Evolutionary conservation across 2,797 vertebrate species (phyloP), one percentile per base, ranked within the genome.

Genomic region (Garrulus glandarius): DNA sequence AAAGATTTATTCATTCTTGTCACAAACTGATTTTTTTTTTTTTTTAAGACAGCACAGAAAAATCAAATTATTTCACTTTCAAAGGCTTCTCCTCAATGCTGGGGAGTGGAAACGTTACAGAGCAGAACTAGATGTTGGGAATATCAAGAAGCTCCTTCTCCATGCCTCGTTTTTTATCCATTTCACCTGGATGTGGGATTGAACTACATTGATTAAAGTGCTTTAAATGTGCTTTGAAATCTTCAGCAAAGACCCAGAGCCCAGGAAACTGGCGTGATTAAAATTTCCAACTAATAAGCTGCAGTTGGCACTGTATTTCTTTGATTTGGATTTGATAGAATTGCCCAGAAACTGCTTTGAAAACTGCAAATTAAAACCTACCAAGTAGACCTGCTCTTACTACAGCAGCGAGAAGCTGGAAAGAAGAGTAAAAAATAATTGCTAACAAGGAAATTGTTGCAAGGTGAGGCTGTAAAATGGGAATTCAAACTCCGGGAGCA

Each of bases 321-420:
- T 49, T 41, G 32, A 59, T 37, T 44, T 0, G 7, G 10, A 6
- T 43, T 74, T 15, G 29, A 39, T 7, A 21, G 36, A 69, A 16
- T 11, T 44, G 37, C 27, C 37, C 59, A 49, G 59, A 37, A 83
- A 46, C 2, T 4, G 12, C 67, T 81, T 84, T 70, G 89, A 46
- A 44, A 89, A 41, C 15, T 4, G 9, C 37, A 44, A 36, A 61
- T 76, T 44, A 57, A 61, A 81, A 46, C 4, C 56, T 1, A 5
- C 37, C 22, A 6, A 20, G 9, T 0, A 23, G 10, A 9, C 11
- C 14, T 9, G 7, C 8, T 15, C 27, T 39, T 27, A 2, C 16
- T 8, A 1, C 46, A 37, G 49, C 44, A 5, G 20, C 0, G 3
- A 60, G 26, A 29, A 72, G 37, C 0, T 23, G 26, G 4, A 22